phyloP scores from a whole-genome alignment of 2,797 vertebrate species.

The Miichthys miiuy region DNA sequence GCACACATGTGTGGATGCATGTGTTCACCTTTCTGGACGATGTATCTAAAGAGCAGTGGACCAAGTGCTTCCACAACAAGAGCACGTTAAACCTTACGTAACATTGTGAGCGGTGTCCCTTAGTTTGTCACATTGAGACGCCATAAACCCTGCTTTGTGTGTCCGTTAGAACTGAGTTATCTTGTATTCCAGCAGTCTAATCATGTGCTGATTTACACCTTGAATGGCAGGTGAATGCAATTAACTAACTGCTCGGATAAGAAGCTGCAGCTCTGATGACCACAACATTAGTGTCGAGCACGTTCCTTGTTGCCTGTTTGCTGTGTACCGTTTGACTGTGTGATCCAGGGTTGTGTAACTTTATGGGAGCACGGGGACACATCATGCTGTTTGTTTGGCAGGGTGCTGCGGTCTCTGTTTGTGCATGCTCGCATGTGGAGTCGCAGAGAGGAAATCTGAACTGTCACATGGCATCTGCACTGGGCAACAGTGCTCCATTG shows the following conservation, averaged over 20 bases:
- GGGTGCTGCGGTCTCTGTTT: constrained; percentile 37
- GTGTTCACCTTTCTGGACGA: constrained; percentile 3
- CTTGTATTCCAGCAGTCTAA: constrained; percentile 19
- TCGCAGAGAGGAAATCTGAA: constrained; percentile 58
- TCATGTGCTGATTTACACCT: constrained; percentile 32
- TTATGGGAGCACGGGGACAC: constrained; percentile 61
- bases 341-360: constrained; percentile 72
- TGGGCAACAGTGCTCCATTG: constrained; percentile 46
- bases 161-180: constrained; percentile 2
- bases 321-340: constrained; percentile 37
- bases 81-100: constrained; percentile 39
- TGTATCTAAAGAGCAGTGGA: constrained; percentile 19
- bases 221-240: constrained; percentile 26
- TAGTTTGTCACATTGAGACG: constrained; percentile 9
- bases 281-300: constrained; percentile 16
- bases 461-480: constrained; percentile 72
- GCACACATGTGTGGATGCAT: constrained; percentile 22
- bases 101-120: background rate
- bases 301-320: constrained; percentile 37
- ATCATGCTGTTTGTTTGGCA: constrained; percentile 66
- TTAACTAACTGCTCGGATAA: constrained; percentile 17
- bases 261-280: constrained; percentile 21
- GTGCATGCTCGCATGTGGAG: constrained; percentile 33
- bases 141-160: constrained; percentile 1
- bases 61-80: constrained; percentile 26